Conservation (phyloP, 2,888 invertebrate genomes). For the Zelleria hepariella region DNA sequence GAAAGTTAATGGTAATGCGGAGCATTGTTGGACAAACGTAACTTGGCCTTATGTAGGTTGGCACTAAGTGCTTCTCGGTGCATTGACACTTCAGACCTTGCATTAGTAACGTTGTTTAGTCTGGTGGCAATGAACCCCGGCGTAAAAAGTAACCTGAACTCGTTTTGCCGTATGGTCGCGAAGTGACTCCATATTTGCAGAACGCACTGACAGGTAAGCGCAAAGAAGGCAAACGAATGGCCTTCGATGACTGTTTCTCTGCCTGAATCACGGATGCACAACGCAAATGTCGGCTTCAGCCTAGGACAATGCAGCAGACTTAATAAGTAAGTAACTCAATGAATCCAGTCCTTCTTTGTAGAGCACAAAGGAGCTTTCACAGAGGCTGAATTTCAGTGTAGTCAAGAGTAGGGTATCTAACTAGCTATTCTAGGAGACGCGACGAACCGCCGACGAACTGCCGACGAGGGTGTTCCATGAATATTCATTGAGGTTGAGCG, state of each 20-base stretch:
- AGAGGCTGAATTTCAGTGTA: too few species aligned
- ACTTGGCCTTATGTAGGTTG: background rate
- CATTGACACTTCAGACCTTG: slow-evolving; percentile 33
- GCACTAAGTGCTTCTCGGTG: slow-evolving; percentile 24
- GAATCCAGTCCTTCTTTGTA: background rate
- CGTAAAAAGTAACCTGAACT: slow-evolving; percentile 61
- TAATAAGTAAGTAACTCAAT: background rate
- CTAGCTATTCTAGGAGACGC: too few species aligned
- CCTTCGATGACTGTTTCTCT: background rate
- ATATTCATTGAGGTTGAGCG: too few species aligned
- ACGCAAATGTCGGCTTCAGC: background rate
- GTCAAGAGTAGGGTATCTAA: too few species aligned
- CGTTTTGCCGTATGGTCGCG: slow-evolving; percentile 50
- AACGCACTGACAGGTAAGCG: slow-evolving; percentile 11
- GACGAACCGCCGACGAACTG: too few species aligned
- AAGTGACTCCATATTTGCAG: slow-evolving; percentile 59
- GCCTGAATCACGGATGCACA: background rate
- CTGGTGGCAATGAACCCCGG: slow-evolving; percentile 45
- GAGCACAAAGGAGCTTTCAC: background rate
- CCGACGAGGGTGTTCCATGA: too few species aligned
- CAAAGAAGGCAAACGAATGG: slow-evolving; percentile 3
- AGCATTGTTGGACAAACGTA: background rate
- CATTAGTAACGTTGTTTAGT: slow-evolving; percentile 42
- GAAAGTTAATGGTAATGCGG: background rate
- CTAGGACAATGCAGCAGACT: background rate